These are phyloP conservation scores for Mimachlamys varia DNA, from an alignment of 2,888 invertebrate genomes.

Conservation along the genomic window DNA sequence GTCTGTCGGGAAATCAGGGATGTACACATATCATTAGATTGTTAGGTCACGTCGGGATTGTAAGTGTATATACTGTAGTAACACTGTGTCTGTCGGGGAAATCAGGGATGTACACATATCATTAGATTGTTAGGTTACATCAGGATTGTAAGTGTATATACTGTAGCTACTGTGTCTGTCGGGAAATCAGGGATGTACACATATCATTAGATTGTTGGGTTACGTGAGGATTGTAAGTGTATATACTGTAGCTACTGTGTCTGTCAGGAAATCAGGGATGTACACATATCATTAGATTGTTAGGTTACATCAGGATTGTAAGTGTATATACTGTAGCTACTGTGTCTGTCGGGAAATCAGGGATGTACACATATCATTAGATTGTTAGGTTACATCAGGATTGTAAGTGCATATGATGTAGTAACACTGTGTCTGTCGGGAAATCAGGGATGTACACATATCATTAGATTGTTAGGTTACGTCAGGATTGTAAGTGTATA, in stretches of 20 bases:
- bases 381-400: slow-evolving; percentile 93
- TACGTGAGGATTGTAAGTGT: slow-evolving; percentile 93
- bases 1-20: neutral
- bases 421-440: neutral
- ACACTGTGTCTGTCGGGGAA: neutral
- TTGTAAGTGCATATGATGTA: slow-evolving; percentile 85
- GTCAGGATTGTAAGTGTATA: slow-evolving; percentile 89
- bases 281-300: too few species aligned
- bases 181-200: neutral
- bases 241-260: neutral
- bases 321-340: slow-evolving; percentile 74
- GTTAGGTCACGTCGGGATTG: slow-evolving; percentile 97
- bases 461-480: slow-evolving; percentile 87
- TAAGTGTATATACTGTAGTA: slow-evolving; percentile 82
- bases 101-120: neutral
- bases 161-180: neutral
- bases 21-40: neutral
- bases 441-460: neutral
- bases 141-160: slow-evolving; percentile 88
- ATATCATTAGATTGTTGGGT: slow-evolving; percentile 80
- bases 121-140: slow-evolving; percentile 88
- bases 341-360: neutral
- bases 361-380: neutral
- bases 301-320: slow-evolving; percentile 96
- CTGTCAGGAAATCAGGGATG: neutral